phyloP scores from a whole-genome alignment of 2,888 invertebrate genomes.

The Drosophila helvetica region DNA sequence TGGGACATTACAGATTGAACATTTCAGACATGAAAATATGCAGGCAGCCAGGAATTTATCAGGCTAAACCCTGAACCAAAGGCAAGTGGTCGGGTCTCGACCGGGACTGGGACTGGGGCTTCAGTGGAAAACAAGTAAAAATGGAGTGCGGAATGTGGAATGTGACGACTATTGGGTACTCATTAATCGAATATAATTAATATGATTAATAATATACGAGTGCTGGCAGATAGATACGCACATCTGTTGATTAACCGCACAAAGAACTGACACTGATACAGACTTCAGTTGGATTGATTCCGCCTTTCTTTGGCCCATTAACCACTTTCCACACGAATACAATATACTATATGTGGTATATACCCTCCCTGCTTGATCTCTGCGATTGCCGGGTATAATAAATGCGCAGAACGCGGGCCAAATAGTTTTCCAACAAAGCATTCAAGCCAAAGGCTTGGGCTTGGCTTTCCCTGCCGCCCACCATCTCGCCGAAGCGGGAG shows the following conservation, averaged over 20 bases:
- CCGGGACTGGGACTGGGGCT: too few species aligned
- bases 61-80: not conserved
- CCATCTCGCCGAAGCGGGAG: too few species aligned
- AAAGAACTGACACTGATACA: not conserved
- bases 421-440: slow-evolving; percentile 22
- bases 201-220: not conserved
- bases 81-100: not conserved
- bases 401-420: slow-evolving; percentile 13
- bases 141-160: slow-evolving; percentile 1
- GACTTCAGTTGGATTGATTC: not conserved
- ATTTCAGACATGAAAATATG: slow-evolving; percentile 33
- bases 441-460: slow-evolving; percentile 6
- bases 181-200: not conserved
- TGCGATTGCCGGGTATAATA: slow-evolving; percentile 1
- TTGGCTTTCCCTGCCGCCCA: too few species aligned
- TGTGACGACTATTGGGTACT: not conserved
- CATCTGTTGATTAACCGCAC: too few species aligned
- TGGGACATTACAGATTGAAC: slow-evolving; percentile 16
- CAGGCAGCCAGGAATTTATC: slow-evolving; percentile 22
- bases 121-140: not conserved
- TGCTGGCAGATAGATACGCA: not conserved
- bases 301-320: not conserved
- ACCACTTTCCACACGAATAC: not conserved
- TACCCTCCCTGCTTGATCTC: not conserved
- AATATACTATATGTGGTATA: not conserved